A percentile compares a stretch with the other conserved stretches of the same genome.
Evolutionary conservation across 2,113 vertebrate genomes (phyloP).

Genomic region (Dolichallabes microphthalmus): DNA sequence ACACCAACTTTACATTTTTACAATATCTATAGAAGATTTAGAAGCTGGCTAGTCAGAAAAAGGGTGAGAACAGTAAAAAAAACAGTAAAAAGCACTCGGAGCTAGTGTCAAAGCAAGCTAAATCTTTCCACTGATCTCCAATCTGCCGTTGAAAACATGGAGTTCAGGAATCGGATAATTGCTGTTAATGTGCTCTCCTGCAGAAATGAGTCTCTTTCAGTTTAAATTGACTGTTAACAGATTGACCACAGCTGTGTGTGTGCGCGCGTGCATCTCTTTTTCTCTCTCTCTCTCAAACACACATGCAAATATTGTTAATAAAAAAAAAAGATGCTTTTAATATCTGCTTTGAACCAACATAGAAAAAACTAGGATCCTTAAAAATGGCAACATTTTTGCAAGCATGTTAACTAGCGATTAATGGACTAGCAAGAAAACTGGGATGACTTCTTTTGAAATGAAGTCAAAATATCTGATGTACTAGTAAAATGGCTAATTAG

Average conservation of each 20-base stretch:
- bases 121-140: not conserved
- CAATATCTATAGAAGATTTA: no score
- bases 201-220: conserved; percentile 11
- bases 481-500: not conserved
- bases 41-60: no score
- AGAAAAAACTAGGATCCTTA: no score
- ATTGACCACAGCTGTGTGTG: conserved; percentile 54
- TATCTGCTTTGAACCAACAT: no score
- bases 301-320: not conserved
- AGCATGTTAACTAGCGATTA: not conserved
- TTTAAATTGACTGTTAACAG: conserved; percentile 61
- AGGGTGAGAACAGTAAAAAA: no score
- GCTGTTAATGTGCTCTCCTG: conserved; percentile 5
- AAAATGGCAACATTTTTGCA: not conserved
- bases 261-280: no score
- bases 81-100: no score
- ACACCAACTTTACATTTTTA: no score
- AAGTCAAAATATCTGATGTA: no score
- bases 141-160: not conserved
- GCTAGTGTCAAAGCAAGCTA: no score
- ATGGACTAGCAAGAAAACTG: not conserved
- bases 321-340: no score
- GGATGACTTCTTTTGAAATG: not conserved
- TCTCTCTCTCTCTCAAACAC: not conserved
- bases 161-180: not conserved